Conservation (phyloP, 2,888 invertebrate genomes). For the Eubasilissa splendida region DNA sequence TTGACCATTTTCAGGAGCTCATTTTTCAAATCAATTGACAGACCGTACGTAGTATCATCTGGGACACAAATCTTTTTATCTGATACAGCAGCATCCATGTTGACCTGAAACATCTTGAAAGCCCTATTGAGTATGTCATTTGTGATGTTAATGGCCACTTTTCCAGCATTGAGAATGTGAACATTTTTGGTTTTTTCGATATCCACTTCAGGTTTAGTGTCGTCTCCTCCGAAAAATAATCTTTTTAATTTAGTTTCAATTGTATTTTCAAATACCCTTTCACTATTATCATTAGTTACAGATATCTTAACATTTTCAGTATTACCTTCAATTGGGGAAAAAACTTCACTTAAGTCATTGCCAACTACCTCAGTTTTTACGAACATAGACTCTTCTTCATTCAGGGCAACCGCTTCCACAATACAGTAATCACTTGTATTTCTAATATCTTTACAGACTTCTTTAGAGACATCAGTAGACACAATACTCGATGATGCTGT, state of each 20-base stretch:
- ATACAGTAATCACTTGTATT: not conserved
- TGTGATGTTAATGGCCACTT: conserved; percentile 4
- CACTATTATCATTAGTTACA: not conserved
- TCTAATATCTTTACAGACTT: not conserved
- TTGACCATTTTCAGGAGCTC: conserved; percentile 19
- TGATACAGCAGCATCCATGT: not conserved
- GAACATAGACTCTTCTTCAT: not conserved
- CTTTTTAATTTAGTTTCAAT: not conserved
- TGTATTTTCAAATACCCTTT: not conserved
- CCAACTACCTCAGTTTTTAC: not conserved
- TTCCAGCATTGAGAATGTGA: not conserved
- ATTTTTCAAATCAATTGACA: not conserved
- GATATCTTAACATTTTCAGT: too few relatives aligned
- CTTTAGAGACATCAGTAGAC: conserved; percentile 3
- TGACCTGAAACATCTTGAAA: not conserved
- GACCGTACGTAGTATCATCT: not conserved
- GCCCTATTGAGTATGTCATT: conserved; percentile 13
- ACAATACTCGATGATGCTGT: not conserved
- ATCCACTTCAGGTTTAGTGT: not conserved
- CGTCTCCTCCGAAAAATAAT: not conserved
- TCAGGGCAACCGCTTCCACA: not conserved
- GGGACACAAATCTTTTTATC: not conserved
- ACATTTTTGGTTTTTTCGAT: not conserved
- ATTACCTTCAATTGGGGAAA: too few relatives aligned
- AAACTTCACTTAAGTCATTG: too few relatives aligned